phyloP scores from a whole-genome alignment of 2,113 vertebrate species.

The Megaceryle maxima region DNA sequence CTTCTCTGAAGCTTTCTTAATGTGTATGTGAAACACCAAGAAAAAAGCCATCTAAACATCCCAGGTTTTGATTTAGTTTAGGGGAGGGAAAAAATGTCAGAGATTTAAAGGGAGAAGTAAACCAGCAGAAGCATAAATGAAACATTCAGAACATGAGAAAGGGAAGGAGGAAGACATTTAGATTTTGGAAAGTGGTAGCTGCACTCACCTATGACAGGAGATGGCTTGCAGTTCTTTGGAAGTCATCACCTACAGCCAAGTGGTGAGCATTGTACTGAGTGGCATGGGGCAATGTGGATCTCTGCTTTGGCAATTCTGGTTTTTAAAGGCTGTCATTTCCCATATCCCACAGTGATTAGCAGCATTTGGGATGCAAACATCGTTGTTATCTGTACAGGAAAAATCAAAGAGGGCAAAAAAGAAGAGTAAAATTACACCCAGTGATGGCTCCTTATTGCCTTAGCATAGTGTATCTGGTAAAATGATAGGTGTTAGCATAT shows the following conservation, averaged over 20 bases:
- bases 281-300: fast-evolving
- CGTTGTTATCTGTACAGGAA: not conserved
- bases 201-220: fast-evolving
- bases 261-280: not conserved
- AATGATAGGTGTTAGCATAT: not conserved
- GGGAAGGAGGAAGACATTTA: not conserved
- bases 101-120: not conserved
- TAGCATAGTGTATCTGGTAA: not conserved
- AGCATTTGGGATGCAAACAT: not conserved
- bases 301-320: not conserved
- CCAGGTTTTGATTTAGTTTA: not conserved
- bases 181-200: not conserved
- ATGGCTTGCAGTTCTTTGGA: not conserved
- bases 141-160: not conserved
- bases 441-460: not conserved
- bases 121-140: not conserved
- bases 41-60: not conserved
- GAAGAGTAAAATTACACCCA: not conserved
- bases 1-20: not conserved
- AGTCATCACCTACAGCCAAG: not conserved
- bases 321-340: not conserved
- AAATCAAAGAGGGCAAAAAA: not conserved
- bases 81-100: not conserved
- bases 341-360: not conserved
- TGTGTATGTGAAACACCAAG: not conserved